Percentiles rank a stretch among this genome's conserved stretches.
Evolutionary conservation across 2,888 invertebrate genomes (phyloP).

Genomic region (Tineola bisselliella): DNA sequence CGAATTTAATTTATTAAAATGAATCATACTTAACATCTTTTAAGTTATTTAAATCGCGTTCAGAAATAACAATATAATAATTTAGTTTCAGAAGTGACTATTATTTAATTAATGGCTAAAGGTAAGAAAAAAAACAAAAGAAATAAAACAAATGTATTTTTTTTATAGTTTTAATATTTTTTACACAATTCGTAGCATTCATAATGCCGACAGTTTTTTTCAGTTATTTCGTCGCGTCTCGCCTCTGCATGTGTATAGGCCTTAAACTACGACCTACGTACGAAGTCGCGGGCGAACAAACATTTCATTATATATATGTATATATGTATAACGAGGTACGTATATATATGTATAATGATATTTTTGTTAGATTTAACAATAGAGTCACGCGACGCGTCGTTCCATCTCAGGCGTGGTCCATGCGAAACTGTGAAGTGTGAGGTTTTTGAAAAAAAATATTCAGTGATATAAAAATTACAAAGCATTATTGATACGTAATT

Average conservation of each 20-base stretch:
- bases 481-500: neutral
- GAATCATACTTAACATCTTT: no score
- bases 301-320: neutral
- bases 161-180: conserved; percentile 68
- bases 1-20: no score
- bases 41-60: no score
- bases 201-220: conserved; percentile 58
- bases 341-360: no score
- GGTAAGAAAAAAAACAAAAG: neutral
- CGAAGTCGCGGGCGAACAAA: conserved; percentile 21
- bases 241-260: conserved; percentile 30
- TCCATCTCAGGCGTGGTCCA: neutral
- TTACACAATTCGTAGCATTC: conserved; percentile 70
- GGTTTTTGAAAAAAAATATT: neutral
- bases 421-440: neutral
- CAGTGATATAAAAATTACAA: neutral
- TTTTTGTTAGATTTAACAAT: conserved; percentile 25
- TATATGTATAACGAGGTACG: no score
- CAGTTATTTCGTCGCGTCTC: conserved; percentile 2
- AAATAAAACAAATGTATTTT: conserved; percentile 30
- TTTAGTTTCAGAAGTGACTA: no score
- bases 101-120: neutral
- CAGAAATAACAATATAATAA: no score
- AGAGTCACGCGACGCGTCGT: neutral
- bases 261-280: conserved; percentile 43